phyloP scores from a whole-genome alignment of 2,113 vertebrate genomes.

The Percopsis transmontana region DNA sequence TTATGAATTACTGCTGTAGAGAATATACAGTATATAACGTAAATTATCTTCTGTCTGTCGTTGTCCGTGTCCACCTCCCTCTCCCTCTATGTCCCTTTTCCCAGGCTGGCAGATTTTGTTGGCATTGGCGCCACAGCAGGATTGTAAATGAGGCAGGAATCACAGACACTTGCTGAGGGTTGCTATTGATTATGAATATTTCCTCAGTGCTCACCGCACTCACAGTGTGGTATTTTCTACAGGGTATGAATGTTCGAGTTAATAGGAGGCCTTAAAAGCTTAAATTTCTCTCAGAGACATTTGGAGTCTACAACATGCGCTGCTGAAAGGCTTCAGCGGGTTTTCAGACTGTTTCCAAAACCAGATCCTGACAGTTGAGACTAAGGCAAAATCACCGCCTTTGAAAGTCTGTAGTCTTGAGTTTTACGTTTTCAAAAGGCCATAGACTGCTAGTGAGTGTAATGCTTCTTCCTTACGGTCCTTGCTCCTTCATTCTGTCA shows the following conservation, averaged over 20 bases:
- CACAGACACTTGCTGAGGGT: background rate
- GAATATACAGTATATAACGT: too few relatives aligned
- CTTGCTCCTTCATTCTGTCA: slow-evolving; percentile 14
- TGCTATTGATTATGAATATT: slow-evolving; percentile 26
- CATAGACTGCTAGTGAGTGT: slow-evolving; percentile 5
- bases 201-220: background rate
- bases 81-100: background rate
- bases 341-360: slow-evolving; percentile 30
- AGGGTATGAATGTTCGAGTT: background rate
- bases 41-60: background rate
- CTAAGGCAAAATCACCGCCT: background rate
- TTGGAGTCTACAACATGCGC: slow-evolving; percentile 6
- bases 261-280: too few relatives aligned
- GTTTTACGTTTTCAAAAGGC: slow-evolving; percentile 19
- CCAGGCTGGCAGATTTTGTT: slow-evolving; percentile 23
- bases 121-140: slow-evolving; percentile 14
- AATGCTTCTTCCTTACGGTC: slow-evolving; percentile 21
- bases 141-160: slow-evolving; percentile 12
- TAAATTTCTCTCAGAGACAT: background rate
- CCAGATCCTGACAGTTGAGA: slow-evolving; percentile 11
- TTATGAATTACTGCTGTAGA: too few relatives aligned
- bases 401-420: slow-evolving; percentile 1
- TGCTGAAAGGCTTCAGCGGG: slow-evolving; percentile 3
- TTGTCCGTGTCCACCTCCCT: background rate
- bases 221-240: background rate